phyloP scores from a whole-genome alignment of 2,113 vertebrate species.

The Mesembrinibis cayennensis region DNA sequence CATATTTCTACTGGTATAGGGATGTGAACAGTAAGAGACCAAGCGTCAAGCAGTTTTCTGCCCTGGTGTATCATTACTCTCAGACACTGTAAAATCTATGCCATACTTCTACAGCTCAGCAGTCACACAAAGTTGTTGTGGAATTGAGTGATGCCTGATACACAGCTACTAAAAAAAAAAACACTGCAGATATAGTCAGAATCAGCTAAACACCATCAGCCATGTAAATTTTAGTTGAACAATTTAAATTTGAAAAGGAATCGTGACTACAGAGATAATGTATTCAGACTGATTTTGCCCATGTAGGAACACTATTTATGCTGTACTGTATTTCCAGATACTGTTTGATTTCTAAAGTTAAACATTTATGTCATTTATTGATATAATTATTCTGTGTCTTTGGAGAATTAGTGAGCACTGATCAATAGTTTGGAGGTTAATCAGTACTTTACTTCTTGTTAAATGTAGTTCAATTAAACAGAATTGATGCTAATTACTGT shows the following conservation, averaged over 20 bases:
- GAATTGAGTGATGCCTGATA: neutral
- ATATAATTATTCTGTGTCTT: constrained; percentile 38
- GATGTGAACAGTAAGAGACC: neutral
- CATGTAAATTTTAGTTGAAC: neutral
- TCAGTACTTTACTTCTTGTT: constrained; percentile 44
- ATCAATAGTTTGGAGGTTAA: constrained; percentile 65
- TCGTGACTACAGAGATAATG: neutral
- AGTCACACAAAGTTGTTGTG: neutral
- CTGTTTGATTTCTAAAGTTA: constrained; percentile 18
- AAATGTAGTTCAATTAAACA: constrained; percentile 59
- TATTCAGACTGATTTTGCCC: neutral
- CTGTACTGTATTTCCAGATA: neutral
- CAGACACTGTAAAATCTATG: neutral
- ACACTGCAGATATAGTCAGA: neutral
- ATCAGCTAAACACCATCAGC: neutral
- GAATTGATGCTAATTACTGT: constrained; percentile 56
- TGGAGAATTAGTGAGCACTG: constrained; percentile 1
- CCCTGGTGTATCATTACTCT: neutral
- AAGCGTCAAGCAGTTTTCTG: neutral
- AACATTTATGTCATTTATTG: constrained; percentile 34
- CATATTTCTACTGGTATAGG: neutral
- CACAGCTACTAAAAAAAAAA: neutral
- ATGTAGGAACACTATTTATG: neutral
- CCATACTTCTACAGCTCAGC: neutral
- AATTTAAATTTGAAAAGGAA: constrained; percentile 28